Evolutionary conservation across 2,888 invertebrate species (phyloP), one percentile per base, ranked within the genome.

Genomic region (Nematopogon swammerdamellus): DNA sequence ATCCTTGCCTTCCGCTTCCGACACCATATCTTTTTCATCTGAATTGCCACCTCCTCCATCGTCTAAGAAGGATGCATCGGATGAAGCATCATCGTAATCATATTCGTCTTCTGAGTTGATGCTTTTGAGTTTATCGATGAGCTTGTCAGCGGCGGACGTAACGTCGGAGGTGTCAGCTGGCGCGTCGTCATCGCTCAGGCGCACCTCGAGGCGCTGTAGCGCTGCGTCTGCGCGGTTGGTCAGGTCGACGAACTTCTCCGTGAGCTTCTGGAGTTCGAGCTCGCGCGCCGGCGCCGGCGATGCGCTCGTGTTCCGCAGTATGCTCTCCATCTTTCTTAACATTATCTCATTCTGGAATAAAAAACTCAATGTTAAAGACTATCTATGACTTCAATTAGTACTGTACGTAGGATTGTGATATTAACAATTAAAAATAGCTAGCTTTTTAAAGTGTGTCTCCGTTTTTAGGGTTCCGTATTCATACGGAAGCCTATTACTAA

Each of bases 221-320:
- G 72, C 73, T 47, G 71, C 66, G 51, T 80, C 79, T 1, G 80
- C 75, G 53, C 75, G 63, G 54, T 80, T 69, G 2, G 79, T 77
- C 53, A 80, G 56, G 14, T 68, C 73, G 42, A 79, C 68, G 55
- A 80, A 72, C 58, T 80, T 80, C 54, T 79, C 77, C 1, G 73
- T 77, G 44, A 80, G 58, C 55, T 72, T 73, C 50, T 71, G 69
- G 19, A 77, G 55, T 56, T 80, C 79, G 29, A 63, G 65, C 54
- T 76, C 77, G 57, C 70, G 76, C 48, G 73, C 61, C 3, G 64
- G 60, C 1, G 66, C 59, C 49, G 70, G 69, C 4, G 76, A 67
- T 19, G 66, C 63, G 56, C 11, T 36, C 8, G 36, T 36, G 36
- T 79, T 79, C 2, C 70, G 68, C 54, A 77, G 70, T 46, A 67